These are phyloP conservation scores for Zosterops hypoxanthus DNA, from an alignment of 2,113 vertebrate genomes.

Conservation along the genomic window DNA sequence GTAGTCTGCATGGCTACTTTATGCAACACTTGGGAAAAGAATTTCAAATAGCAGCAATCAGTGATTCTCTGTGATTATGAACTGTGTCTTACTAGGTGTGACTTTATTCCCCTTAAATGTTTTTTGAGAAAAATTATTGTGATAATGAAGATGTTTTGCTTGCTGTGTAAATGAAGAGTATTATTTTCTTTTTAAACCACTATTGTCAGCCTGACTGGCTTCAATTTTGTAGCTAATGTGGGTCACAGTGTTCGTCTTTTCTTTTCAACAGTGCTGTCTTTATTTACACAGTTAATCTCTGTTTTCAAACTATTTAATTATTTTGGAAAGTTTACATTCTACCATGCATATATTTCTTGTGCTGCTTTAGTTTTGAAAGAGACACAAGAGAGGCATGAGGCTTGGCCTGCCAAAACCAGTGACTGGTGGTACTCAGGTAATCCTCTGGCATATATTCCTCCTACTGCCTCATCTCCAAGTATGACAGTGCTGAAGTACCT, in stretches of 20 bases:
- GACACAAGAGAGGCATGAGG: background rate
- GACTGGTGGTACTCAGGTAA: background rate
- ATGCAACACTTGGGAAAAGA: background rate
- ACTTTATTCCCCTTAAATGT: background rate
- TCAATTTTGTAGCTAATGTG: constrained; percentile 19
- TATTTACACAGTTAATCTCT: constrained; percentile 31
- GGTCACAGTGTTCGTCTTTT: constrained; percentile 13
- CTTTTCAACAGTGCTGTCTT: background rate
- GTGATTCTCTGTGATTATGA: background rate
- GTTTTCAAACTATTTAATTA: constrained; percentile 4
- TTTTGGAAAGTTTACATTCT: background rate
- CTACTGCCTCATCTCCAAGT: background rate
- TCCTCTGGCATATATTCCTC: background rate
- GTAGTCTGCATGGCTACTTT: background rate
- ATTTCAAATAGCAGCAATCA: background rate
- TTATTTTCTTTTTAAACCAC: constrained; percentile 14
- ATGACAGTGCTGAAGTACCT: background rate
- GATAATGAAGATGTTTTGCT: background rate
- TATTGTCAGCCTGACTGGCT: background rate
- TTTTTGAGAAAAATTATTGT: background rate
- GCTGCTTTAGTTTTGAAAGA: background rate
- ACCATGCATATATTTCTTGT: background rate
- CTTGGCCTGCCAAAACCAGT: background rate
- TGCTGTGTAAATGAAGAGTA: background rate
- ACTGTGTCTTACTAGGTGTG: background rate